phyloP scores from a whole-genome alignment of 2,888 invertebrate genomes.

The Anaspis maculata region DNA sequence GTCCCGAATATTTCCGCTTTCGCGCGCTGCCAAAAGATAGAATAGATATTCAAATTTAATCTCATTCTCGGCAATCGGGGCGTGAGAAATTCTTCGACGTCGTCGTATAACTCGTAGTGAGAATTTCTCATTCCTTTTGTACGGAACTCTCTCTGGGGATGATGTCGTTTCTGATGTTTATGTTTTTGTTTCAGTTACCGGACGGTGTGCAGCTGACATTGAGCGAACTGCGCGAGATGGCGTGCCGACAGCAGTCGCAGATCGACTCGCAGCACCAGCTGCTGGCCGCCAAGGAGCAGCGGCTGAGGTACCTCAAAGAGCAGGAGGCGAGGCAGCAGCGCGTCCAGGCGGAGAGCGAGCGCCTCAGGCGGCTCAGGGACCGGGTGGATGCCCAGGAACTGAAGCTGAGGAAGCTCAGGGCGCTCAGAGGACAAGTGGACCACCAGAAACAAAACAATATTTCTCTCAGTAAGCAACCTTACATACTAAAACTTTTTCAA shows the following conservation, averaged over 20 bases:
- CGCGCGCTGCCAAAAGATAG: too few relatives aligned
- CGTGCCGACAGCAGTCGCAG: conserved; percentile 94
- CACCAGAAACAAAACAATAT: conserved; percentile 86
- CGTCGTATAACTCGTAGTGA: too few relatives aligned
- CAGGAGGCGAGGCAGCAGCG: conserved; percentile 74
- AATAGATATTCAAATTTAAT: too few relatives aligned
- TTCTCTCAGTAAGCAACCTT: conserved; percentile 66
- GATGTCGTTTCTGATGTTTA: too few relatives aligned
- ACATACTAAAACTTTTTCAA: neutral
- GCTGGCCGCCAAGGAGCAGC: conserved; percentile 87
- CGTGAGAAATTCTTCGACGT: too few relatives aligned
- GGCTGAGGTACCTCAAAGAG: conserved; percentile 88
- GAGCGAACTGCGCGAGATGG: conserved; percentile 96
- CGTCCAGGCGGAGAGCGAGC: conserved; percentile 80
- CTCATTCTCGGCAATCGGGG: too few relatives aligned
- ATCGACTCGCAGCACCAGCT: conserved; percentile 91
- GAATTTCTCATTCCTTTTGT: too few relatives aligned
- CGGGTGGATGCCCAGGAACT: conserved; percentile 92
- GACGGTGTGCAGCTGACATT: conserved; percentile 87
- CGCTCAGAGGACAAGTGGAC: conserved; percentile 89
- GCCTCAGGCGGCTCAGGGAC: conserved; percentile 77
- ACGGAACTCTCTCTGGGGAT: too few relatives aligned
- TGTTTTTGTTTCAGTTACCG: conserved; percentile 70
- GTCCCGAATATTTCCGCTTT: too few relatives aligned
- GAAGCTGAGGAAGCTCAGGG: conserved; percentile 83